Base-by-base conservation (phyloP, 2,888 invertebrate genomes). In the Chymomyza procnemis region DNA sequence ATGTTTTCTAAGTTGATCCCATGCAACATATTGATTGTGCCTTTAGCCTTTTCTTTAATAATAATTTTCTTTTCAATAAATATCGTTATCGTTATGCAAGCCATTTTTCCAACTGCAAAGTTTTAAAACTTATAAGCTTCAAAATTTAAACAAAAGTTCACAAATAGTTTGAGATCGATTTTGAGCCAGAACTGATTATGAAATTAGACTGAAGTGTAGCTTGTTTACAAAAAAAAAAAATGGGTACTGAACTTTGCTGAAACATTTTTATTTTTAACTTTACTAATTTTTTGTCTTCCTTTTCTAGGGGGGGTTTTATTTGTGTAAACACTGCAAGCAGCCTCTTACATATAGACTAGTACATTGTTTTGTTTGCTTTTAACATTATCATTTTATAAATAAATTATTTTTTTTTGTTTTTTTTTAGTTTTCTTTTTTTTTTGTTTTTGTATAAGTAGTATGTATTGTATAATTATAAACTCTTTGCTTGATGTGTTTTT, bases 1-100 rank as follows among this genome's bases (percentile, higher is more conserved):
- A 50, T 50, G 22, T 68, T 74, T 70, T 71, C 79, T 82, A 80
- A 82, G 77, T 85, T 85, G 87, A 81, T 85, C 85, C 85, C 85
- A 74, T 86, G 87, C 83, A 85, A 87, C 85, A 74, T 78, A 74
- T 79, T 85, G 79, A 81, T 85, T 86, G 83, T 85, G 80, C 76
- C 79, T 75, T 75, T 79, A 81, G 82, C 80, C 69, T 75, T 79
- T 71, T 26, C 4, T 26, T 65, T 56, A 48, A 56, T 66, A 30
- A 50, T 26, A 9, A 21, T 52, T 65, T 66, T 54, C 41, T 63
- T 52, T 59, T 57, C n/a, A 14, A 22, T 21, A 46, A 55, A 55
- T 46, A 55, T 52, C 34, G 47, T 54, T 56, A 64, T n/a, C n/a
- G n/a, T 34, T 65, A 26, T 8, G 34, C 2, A 41, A 41, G 34